Percentiles rank a stretch among this genome's conserved stretches.
phyloP scores from a whole-genome alignment of 2,797 vertebrate genomes.

The Squalus acanthias region DNA sequence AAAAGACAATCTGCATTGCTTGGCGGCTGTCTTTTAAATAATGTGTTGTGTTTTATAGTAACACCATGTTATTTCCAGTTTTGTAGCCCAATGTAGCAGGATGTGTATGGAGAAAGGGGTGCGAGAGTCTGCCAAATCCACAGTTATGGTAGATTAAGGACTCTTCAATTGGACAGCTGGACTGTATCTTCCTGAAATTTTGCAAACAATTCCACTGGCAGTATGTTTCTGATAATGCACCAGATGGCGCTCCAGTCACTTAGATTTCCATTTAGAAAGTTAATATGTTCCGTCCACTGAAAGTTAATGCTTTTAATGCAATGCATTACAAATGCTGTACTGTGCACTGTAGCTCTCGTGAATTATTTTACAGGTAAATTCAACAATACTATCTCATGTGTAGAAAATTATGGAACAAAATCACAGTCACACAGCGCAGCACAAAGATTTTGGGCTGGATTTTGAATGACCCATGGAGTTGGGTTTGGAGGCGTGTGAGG shows the following conservation, averaged over 20 bases:
- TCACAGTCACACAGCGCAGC: not conserved
- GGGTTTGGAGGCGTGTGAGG: too few relatives aligned
- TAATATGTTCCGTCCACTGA: not conserved
- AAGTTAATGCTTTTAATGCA: not conserved
- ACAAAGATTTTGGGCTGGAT: not conserved
- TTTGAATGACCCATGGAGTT: too few relatives aligned
- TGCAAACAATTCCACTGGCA: not conserved
- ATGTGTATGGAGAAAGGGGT: not conserved
- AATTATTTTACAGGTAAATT: not conserved
- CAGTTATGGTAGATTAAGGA: not conserved
- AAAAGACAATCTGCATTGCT: not conserved
- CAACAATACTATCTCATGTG: not conserved
- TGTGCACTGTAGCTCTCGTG: not conserved
- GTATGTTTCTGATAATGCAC: not conserved
- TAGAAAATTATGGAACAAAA: not conserved
- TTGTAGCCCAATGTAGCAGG: not conserved
- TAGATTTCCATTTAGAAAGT: not conserved
- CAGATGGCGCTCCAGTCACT: conserved; percentile 29
- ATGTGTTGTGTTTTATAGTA: not conserved
- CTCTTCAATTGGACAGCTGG: not conserved
- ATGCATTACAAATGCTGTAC: not conserved
- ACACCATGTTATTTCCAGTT: not conserved
- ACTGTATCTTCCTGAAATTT: not conserved
- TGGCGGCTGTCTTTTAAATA: not conserved
- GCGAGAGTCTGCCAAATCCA: not conserved